Conservation (phyloP, 2,113 vertebrate species). For the Pluvianellus socialis region DNA sequence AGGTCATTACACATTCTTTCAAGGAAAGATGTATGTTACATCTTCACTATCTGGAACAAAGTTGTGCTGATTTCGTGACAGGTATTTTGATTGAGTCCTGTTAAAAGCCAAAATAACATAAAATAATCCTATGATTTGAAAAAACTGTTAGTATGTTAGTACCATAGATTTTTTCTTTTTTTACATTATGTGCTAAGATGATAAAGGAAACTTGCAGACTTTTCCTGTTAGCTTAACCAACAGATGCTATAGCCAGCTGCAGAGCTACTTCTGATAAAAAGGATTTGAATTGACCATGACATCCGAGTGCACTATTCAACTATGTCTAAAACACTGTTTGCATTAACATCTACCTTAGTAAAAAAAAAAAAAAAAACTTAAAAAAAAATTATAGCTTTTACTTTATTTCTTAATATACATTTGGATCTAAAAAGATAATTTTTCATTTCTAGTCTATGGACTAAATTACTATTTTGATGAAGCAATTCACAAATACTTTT, state of each 20-base stretch:
- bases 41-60: not conserved
- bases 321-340: not conserved
- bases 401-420: not conserved
- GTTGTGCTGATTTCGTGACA: not conserved
- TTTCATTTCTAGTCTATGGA: not conserved
- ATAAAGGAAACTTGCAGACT: not conserved
- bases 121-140: not conserved
- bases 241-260: not conserved
- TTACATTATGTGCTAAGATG: not conserved
- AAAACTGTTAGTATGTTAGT: not conserved
- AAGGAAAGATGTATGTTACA: not conserved
- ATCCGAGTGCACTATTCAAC: not conserved
- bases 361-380: not conserved
- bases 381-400: not conserved
- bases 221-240: not conserved
- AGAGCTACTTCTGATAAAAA: not conserved
- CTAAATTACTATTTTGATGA: slow-evolving; percentile 52
- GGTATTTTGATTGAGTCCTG: not conserved
- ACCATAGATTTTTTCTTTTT: not conserved
- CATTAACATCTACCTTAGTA: not conserved
- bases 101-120: fast-evolving
- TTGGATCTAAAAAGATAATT: not conserved
- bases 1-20: not conserved
- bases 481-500: slow-evolving; percentile 38
- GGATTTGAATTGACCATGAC: not conserved